These are phyloP conservation scores for Enteromius thamalakanensis DNA, from an alignment of 2,797 vertebrate species.

Conservation along the genomic window DNA sequence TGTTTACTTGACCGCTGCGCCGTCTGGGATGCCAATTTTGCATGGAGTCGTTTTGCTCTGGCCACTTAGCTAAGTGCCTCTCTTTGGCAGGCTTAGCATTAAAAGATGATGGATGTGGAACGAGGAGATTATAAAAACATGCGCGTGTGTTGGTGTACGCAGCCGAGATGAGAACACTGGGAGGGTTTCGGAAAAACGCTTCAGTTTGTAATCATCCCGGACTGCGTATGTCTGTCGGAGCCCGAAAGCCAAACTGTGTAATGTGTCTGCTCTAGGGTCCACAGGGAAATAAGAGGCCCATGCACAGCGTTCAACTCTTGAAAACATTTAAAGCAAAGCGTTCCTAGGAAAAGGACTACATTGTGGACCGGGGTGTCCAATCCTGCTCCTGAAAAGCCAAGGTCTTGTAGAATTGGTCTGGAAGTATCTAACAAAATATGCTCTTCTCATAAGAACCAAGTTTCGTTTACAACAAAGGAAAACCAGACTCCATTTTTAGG, in stretches of 20 bases:
- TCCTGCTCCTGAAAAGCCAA: not conserved
- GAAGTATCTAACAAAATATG: not conserved
- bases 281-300: constrained; percentile 27
- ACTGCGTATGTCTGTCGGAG: not conserved
- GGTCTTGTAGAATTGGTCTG: not conserved
- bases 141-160: constrained; percentile 26
- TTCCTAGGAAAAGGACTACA: not conserved
- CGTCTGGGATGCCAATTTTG: constrained; percentile 71
- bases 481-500: not conserved
- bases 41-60: constrained; percentile 72
- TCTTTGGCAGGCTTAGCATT: constrained; percentile 74
- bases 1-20: constrained; percentile 53
- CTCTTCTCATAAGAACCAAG: not conserved
- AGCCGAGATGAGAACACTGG: constrained; percentile 20
- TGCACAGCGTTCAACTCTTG: not conserved
- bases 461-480: not conserved
- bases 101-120: constrained; percentile 75
- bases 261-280: constrained; percentile 17
- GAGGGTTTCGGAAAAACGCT: not conserved
- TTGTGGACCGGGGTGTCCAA: not conserved
- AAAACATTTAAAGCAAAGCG: not conserved
- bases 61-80: constrained; percentile 79
- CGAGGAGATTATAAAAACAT: constrained; percentile 31
- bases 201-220: constrained; percentile 2
- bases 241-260: not conserved